These are phyloP conservation scores for Aurelia sp. DNA, from an alignment of 30 jellyfish, hydroid and myxozoan species.

Conservation along the genomic window DNA sequence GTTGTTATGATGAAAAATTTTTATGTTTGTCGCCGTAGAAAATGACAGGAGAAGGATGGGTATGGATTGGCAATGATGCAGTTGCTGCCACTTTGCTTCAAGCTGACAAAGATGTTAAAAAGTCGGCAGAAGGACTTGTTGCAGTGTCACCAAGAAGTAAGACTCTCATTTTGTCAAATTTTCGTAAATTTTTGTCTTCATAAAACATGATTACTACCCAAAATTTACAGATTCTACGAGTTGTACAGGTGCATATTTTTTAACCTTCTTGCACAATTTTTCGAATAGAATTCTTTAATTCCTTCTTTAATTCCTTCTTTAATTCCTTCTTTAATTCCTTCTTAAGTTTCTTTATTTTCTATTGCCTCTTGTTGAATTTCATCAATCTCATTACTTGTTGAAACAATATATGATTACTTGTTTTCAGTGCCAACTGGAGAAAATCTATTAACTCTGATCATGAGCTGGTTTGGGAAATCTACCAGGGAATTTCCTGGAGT, in stretches of 20 bases:
- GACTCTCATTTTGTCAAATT: background rate
- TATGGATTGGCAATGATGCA: conserved; percentile 95
- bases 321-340: too few species aligned
- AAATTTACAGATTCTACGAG: too few species aligned
- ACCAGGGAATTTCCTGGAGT: conserved; percentile 86
- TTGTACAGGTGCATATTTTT: too few species aligned
- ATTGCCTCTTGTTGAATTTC: background rate
- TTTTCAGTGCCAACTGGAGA: conserved; percentile 72
- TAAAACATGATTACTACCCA: too few species aligned
- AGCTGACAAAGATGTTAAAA: conserved; percentile 57
- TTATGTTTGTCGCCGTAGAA: conserved; percentile 29
- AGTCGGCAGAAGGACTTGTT: conserved; percentile 75
- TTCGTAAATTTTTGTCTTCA: too few species aligned
- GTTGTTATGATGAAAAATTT: background rate
- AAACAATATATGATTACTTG: background rate
- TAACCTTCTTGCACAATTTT: too few species aligned
- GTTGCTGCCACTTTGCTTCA: conserved; percentile 75
- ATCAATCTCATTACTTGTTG: background rate
- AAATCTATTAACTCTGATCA: conserved; percentile 50
- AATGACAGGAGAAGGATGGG: conserved; percentile 99
- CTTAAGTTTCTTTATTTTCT: too few species aligned
- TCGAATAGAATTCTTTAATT: too few species aligned
- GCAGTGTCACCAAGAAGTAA: conserved; percentile 87
- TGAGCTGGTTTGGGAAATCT: conserved; percentile 83
- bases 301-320: too few species aligned